Evolutionary conservation across 2,113 vertebrate species (phyloP).

Genomic region (Platanista minor): DNA sequence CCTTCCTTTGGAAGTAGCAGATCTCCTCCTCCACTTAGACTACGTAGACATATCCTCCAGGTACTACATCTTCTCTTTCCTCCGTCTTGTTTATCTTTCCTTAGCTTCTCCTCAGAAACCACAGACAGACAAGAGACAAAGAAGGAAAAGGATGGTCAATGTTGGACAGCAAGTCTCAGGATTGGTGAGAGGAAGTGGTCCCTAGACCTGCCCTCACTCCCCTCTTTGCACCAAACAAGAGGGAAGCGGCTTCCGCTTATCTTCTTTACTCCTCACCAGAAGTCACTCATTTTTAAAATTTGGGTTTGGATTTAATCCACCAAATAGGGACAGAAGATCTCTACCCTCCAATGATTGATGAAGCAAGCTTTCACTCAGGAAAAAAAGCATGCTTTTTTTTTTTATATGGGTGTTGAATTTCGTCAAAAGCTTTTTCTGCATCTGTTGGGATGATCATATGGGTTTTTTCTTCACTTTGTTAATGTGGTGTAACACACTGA

Average conservation of each 20-base stretch:
- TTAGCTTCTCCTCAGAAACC: background rate
- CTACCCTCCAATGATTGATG: background rate
- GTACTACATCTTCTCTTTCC: background rate
- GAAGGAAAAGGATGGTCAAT: background rate
- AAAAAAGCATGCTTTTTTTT: background rate
- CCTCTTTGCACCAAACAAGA: background rate
- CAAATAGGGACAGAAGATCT: background rate
- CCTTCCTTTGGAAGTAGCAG: background rate
- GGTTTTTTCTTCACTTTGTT: background rate
- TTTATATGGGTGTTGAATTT: background rate
- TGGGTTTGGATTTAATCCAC: background rate
- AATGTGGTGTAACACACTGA: background rate
- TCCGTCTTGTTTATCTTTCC: background rate
- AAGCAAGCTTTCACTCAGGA: background rate
- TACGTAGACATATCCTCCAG: background rate
- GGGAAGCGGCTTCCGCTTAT: background rate
- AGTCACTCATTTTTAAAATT: background rate
- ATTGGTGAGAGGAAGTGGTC: conserved; percentile 1
- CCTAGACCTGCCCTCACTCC: background rate
- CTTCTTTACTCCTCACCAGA: background rate
- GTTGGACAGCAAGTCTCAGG: background rate
- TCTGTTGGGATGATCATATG: background rate
- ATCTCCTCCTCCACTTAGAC: background rate
- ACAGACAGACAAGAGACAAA: background rate
- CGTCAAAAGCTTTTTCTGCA: background rate